Conservation (phyloP, 2,113 vertebrate species). For the Uropsilus gracilis region DNA sequence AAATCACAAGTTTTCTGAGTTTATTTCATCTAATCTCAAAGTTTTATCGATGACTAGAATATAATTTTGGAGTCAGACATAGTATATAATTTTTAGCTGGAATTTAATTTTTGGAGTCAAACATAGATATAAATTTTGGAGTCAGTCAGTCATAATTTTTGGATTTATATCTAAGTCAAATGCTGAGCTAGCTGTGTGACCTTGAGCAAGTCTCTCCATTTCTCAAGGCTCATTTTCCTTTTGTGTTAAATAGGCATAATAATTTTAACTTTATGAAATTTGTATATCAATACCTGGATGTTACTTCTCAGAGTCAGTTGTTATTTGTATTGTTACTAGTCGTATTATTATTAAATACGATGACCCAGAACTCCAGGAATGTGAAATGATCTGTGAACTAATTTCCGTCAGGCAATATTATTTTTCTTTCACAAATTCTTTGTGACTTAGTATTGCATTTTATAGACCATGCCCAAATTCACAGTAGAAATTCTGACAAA, state of each 20-base stretch:
- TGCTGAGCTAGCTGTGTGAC: not conserved
- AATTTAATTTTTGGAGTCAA: too few species aligned
- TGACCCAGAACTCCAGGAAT: not conserved
- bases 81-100: too few species aligned
- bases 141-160: too few species aligned
- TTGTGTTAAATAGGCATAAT: not conserved
- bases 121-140: not conserved
- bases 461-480: not conserved
- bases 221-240: not conserved
- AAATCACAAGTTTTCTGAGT: not conserved
- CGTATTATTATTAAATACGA: not conserved
- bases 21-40: not conserved
- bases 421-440: not conserved
- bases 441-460: not conserved
- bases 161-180: slow-evolving; percentile 22
- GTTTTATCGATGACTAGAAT: not conserved
- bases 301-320: not conserved
- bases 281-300: not conserved
- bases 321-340: not conserved
- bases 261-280: not conserved
- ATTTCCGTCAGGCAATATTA: not conserved
- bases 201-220: not conserved
- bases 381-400: not conserved
- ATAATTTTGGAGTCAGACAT: too few species aligned
- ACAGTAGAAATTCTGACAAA: not conserved